Conservation (phyloP, 2,888 invertebrate species). For the Caradrina clavipalpis region DNA sequence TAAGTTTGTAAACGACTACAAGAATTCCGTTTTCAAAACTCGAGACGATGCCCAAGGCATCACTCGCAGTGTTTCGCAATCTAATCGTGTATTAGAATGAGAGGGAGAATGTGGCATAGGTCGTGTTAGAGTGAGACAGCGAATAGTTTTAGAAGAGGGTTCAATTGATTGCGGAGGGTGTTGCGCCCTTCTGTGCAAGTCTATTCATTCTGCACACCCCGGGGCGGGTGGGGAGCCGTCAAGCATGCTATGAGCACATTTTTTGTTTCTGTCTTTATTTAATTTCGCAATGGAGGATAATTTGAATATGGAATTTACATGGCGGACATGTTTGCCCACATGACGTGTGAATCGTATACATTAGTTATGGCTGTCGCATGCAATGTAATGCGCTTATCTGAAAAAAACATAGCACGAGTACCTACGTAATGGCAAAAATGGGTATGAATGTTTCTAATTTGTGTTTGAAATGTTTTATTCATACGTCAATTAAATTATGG, state of each 20-base stretch:
- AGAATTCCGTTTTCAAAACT: slow-evolving; percentile 84
- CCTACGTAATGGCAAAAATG: slow-evolving; percentile 20
- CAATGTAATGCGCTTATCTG: slow-evolving; percentile 33
- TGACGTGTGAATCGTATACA: slow-evolving; percentile 40
- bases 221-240: slow-evolving; percentile 84
- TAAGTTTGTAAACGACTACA: slow-evolving; percentile 67
- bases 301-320: slow-evolving; percentile 88
- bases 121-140: slow-evolving; percentile 71
- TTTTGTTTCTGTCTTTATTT: slow-evolving; percentile 88
- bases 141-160: slow-evolving; percentile 82
- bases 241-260: slow-evolving; percentile 78
- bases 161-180: slow-evolving; percentile 88
- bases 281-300: slow-evolving; percentile 89
- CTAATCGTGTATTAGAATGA: slow-evolving; percentile 78
- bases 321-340: slow-evolving; percentile 80
- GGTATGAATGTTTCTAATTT: slow-evolving; percentile 17
- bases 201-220: slow-evolving; percentile 79
- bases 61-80: slow-evolving; percentile 75
- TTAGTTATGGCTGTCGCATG: slow-evolving; percentile 43
- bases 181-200: slow-evolving; percentile 81
- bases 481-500: slow-evolving; percentile 24
- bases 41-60: slow-evolving; percentile 79
- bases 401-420: slow-evolving; percentile 18
- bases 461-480: not conserved
- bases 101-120: slow-evolving; percentile 58